Base-by-base conservation (phyloP, 92 coral and sea anemone species). In the Heliopora coerulea region DNA sequence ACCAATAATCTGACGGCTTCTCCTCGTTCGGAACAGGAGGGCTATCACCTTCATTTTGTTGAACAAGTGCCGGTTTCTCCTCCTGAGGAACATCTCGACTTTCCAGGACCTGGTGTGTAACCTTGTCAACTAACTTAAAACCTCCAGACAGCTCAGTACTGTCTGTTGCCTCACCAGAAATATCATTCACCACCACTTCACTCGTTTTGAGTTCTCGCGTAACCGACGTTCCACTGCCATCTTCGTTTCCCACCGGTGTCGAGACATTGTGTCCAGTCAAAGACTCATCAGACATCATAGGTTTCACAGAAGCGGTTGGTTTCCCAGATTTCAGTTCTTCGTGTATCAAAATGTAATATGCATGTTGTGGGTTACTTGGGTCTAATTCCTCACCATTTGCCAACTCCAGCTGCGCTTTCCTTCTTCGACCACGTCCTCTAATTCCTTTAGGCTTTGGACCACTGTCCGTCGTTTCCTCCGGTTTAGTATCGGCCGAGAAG, bases 251-350 rank as follows among this genome's bases (percentile, higher is more conserved):
- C 52, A 7, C 33, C 3, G 61, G 17, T 1, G 31, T 3, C 9
- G 9, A 85, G 26, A 67, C 54, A 25, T 88, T 78, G 11, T 78
- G 65, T 46, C 17, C 75, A 15, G 28, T 74, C 50, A 78, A 44
- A 33, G 59, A 37, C 41, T 66, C 81, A 15, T 49, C 77, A 59
- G 91, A 80, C 83, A 79, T 66, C 84, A 95, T 95, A n/a, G 99
- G 99, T 50, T 84, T 81, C 20, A 95, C 99, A 8, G 99, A 95
- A 0, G 99, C 99, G 48, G 90, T 95, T 0, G 99, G 99, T 60
- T 91, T 91, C 9, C 96, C 89, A 1, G 77, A 52, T 35, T 70
- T 70, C 49, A 52, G 28, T 11, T 70, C 77, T 41, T 70, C 77
- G 77, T 70, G 77, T 50, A 70, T 70, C 32, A 70, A 70, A 21